Conservation (phyloP, 1,140 invertebrate genomes). For the Drosophila pallidifrons region DNA sequence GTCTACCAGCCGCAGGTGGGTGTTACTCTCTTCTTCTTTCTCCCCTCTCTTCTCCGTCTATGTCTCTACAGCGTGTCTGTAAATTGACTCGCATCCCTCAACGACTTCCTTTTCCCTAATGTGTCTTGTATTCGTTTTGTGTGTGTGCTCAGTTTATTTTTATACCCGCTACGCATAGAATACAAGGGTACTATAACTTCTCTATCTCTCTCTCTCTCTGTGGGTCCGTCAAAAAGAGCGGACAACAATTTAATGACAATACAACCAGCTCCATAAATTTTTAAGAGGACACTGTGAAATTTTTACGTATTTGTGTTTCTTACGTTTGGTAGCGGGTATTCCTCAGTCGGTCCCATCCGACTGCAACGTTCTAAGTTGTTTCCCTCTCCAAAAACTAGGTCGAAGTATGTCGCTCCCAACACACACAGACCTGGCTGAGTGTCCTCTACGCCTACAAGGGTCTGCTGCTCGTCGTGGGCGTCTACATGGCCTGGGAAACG, state of each 20-base stretch:
- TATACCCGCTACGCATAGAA: background rate
- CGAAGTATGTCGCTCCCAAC: conserved; percentile 93
- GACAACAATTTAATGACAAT: background rate
- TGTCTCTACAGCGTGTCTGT: conserved; percentile 3
- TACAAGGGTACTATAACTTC: too few relatives aligned
- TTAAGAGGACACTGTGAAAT: too few relatives aligned
- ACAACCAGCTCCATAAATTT: too few relatives aligned
- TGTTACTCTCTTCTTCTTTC: conserved; percentile 5
- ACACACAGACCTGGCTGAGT: conserved; percentile 94
- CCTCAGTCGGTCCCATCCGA: background rate
- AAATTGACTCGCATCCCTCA: conserved; percentile 22
- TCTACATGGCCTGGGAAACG: conserved; percentile 99
- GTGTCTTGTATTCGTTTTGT: conserved; percentile 3
- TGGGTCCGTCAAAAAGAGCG: background rate
- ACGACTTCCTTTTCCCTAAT: conserved; percentile 5
- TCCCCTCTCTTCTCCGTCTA: background rate
- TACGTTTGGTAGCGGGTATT: background rate
- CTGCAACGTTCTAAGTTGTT: background rate
- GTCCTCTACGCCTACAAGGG: conserved; percentile 96
- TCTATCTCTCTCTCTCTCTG: conserved; percentile 4
- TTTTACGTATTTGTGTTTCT: too few relatives aligned
- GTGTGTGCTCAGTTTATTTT: conserved; percentile 4
- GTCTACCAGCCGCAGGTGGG: conserved; percentile 94
- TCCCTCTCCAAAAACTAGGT: conserved; percentile 86
- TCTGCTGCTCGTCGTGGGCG: conserved; percentile 93